Evolutionary conservation across 2,113 vertebrate genomes (phyloP).

Genomic region (Neopipo cinnamomea): DNA sequence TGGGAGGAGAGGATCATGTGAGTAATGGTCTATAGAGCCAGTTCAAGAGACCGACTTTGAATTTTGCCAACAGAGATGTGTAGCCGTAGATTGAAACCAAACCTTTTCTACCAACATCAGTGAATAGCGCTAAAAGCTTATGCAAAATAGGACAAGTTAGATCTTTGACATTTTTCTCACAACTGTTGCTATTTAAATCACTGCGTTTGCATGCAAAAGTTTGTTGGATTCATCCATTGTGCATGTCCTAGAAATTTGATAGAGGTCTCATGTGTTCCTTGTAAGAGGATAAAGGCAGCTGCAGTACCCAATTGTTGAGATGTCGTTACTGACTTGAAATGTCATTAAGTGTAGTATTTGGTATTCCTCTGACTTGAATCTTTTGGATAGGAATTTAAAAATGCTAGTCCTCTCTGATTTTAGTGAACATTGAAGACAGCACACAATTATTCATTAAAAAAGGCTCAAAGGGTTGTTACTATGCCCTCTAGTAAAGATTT

Average conservation of each 20-base stretch:
- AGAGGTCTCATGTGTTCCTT: not conserved
- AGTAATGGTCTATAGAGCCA: not conserved
- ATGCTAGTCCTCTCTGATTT: not conserved
- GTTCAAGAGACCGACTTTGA: not conserved
- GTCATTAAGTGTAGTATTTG: not conserved
- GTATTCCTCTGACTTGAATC: not conserved
- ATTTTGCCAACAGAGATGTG: not conserved
- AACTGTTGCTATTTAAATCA: not conserved
- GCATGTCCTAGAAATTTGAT: not conserved
- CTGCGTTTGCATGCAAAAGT: not conserved
- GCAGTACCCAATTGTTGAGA: not conserved
- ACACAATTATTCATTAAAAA: not conserved
- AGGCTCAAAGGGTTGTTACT: not conserved
- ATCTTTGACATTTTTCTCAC: conserved; percentile 3
- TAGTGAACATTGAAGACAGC: not conserved
- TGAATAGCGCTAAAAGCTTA: conserved; percentile 1
- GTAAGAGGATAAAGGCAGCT: not conserved
- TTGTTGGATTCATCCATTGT: not conserved
- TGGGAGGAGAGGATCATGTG: not conserved
- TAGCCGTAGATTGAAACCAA: not conserved
- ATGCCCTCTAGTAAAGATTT: not conserved
- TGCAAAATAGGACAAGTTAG: not conserved
- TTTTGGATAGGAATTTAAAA: not conserved
- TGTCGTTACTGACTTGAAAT: not conserved
- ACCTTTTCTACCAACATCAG: not conserved